Evolutionary conservation across 2,888 invertebrate genomes (phyloP).

Genomic region (Drosophila cracens): DNA sequence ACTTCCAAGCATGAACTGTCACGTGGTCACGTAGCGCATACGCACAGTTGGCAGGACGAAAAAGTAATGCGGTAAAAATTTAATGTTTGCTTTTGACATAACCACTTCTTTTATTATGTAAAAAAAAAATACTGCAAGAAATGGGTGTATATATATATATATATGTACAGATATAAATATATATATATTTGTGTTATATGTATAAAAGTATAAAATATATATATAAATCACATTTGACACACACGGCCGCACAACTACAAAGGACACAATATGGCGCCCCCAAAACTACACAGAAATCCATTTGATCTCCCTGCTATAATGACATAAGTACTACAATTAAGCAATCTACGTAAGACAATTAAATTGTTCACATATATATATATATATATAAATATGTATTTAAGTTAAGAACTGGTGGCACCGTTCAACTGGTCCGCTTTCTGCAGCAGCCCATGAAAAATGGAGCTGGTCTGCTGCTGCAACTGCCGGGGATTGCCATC

Average conservation of each 20-base stretch:
- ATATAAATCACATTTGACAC: constrained; percentile 53
- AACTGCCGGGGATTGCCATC: constrained; percentile 88
- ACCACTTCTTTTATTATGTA: constrained; percentile 39
- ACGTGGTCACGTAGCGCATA: constrained; percentile 55
- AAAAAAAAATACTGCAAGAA: constrained; percentile 41
- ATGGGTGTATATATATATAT: constrained; percentile 11
- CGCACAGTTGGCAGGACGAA: constrained; percentile 39
- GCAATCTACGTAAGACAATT: constrained; percentile 14
- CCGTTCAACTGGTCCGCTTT: constrained; percentile 55
- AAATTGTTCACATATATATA: background rate
- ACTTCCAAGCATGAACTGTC: constrained; percentile 14
- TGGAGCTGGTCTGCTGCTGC: constrained; percentile 86
- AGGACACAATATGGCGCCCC: background rate
- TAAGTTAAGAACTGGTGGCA: constrained; percentile 2
- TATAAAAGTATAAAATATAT: constrained; percentile 13
- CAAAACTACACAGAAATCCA: constrained; percentile 2
- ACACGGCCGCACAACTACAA: constrained; percentile 35
- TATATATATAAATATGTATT: background rate
- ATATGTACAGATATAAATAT: constrained; percentile 14
- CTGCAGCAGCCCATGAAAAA: constrained; percentile 87
- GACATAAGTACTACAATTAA: constrained; percentile 25
- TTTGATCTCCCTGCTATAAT: constrained; percentile 11
- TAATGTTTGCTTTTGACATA: constrained; percentile 55
- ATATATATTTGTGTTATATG: constrained; percentile 12
- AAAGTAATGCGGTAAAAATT: constrained; percentile 25